Evolutionary conservation across 1,140 invertebrate species (phyloP).

Genomic region (Ptiloglossa arizonensis): DNA sequence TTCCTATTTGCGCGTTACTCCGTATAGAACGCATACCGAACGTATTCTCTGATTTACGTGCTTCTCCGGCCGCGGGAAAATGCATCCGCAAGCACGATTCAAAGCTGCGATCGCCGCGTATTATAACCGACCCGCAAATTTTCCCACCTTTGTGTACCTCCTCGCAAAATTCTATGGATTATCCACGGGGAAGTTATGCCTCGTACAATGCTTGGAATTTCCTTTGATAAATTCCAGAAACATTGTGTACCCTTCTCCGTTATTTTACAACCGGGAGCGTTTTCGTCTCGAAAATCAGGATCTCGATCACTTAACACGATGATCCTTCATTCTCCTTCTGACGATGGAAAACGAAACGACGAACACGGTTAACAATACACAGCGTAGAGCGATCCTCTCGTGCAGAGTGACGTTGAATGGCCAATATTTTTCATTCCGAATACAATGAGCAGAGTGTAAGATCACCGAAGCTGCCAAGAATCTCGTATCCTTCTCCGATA

Average conservation of each 20-base stretch:
- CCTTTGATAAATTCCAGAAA: background rate
- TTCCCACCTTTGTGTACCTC: background rate
- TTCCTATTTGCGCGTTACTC: conserved; percentile 29
- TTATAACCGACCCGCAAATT: background rate
- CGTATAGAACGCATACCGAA: background rate
- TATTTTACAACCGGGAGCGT: background rate
- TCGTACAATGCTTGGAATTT: background rate
- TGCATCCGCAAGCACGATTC: conserved; percentile 1
- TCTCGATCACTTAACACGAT: too few relatives aligned
- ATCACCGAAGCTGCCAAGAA: too few relatives aligned
- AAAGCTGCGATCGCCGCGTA: conserved; percentile 1
- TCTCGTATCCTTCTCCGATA: too few relatives aligned
- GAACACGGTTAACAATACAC: too few relatives aligned
- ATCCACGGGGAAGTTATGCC: background rate
- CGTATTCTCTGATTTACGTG: conserved; percentile 20
- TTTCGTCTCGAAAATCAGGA: background rate
- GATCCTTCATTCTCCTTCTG: too few relatives aligned
- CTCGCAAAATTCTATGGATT: background rate
- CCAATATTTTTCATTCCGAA: too few relatives aligned
- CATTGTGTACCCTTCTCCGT: background rate
- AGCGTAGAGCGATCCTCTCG: too few relatives aligned
- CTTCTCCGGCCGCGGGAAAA: background rate
- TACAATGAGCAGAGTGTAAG: too few relatives aligned
- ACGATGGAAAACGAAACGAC: too few relatives aligned
- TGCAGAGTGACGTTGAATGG: too few relatives aligned